These are phyloP conservation scores for Drosophila aff. DNA, from an alignment of 1,140 invertebrate species.

Conservation along the genomic window DNA sequence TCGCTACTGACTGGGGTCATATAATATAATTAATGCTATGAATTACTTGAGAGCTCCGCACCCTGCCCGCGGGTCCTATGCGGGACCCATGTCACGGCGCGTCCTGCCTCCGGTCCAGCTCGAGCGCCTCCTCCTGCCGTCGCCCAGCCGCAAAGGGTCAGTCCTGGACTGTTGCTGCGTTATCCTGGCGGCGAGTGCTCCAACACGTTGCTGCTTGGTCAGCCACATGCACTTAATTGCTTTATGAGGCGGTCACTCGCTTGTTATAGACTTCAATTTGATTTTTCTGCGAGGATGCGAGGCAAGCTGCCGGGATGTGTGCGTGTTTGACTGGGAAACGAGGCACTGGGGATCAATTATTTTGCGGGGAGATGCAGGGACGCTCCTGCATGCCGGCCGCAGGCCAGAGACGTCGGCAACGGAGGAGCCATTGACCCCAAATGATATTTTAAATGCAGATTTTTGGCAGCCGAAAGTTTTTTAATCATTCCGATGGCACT, in stretches of 20 bases:
- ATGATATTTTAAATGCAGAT: conserved; percentile 61
- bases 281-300: conserved; percentile 55
- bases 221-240: conserved; percentile 83
- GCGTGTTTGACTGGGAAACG: conserved; percentile 43
- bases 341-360: conserved; percentile 81
- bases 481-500: conserved; percentile 73
- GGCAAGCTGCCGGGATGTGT: conserved; percentile 5
- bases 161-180: conserved; percentile 11
- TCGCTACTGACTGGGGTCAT: conserved; percentile 36
- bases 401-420: conserved; percentile 52
- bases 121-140: background rate
- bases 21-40: conserved; percentile 81
- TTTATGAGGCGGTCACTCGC: conserved; percentile 80
- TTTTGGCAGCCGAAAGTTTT: conserved; percentile 72
- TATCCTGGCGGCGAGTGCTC: conserved; percentile 41
- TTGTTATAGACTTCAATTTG: conserved; percentile 83
- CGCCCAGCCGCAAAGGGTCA: conserved; percentile 26
- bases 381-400: conserved; percentile 31
- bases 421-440: conserved; percentile 54
- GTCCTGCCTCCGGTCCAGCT: background rate
- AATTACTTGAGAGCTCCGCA: conserved; percentile 68
- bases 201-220: conserved; percentile 81
- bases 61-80: conserved; percentile 3
- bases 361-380: conserved; percentile 31
- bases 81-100: conserved; percentile 7